Evolutionary conservation across 1,140 invertebrate genomes (phyloP), one percentile per base, ranked within the genome.

Genomic region (Physella acuta): DNA sequence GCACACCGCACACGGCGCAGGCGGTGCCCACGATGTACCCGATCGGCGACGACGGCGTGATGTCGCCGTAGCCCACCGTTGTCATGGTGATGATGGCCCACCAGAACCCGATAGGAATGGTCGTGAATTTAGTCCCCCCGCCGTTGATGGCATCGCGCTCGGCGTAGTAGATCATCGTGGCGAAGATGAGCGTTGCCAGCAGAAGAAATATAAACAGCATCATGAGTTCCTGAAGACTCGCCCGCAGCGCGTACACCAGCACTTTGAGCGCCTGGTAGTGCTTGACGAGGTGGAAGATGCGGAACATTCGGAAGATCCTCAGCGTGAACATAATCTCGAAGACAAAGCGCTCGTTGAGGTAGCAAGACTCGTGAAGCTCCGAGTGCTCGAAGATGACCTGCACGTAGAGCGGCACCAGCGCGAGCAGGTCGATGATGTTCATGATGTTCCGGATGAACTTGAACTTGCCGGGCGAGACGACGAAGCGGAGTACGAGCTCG

Each of bases 111-210:
- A 85, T 70, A 17, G 83, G 83, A 59, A 86, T 86, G n/a, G 76
- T 79, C 14, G 60, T 72, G 71, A 82, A 84, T 44, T 69, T 24
- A 3, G 68, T 58, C 39, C 30, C 59, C 1, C 24, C 2, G 8
- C 28, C 78, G 11, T 75, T 72, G 28, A 62, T 67, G 36, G 78
- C 74, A 36, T 77, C 70, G 24, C 95, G 89, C 86, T 99, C 97
- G 56, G 96, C 96, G 85, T 99, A 99, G 85, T 99, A 99, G 64
- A 98, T 95, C 75, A 98, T 89, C 80, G 94, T 94, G 76, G 95
- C 94, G 86, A 98, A 98, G 82, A 98, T 95, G 71, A 98, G 94
- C 86, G 98, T 97, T 80, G 94, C 95, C 77, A 98, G 90, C 71
- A 98, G 92, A 75, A 99, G 89, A 89, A 99, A 98, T 88, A 98